These are phyloP conservation scores for Liparis tanakae DNA, from an alignment of 2,797 vertebrate species.

Conservation along the genomic window DNA sequence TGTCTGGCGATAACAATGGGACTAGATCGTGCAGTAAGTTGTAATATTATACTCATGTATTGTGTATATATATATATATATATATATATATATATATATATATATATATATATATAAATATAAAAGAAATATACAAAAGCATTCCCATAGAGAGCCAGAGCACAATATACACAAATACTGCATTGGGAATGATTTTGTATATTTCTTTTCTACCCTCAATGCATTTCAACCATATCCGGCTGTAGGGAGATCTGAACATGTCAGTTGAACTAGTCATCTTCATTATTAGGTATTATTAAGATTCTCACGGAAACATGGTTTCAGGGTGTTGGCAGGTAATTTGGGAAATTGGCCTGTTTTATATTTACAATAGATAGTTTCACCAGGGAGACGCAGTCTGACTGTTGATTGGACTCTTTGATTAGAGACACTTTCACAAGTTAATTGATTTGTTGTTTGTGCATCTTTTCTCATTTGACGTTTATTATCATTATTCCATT, in stretches of 20 bases:
- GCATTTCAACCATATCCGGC: neutral
- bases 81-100: too few species aligned
- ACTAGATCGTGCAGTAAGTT: neutral
- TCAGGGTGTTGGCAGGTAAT: neutral
- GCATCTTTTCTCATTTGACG: conserved; percentile 1
- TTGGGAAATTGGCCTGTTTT: conserved; percentile 10
- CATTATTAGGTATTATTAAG: neutral
- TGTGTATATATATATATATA: too few species aligned
- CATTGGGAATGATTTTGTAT: neutral
- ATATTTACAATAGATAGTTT: conserved; percentile 17
- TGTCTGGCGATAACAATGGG: neutral
- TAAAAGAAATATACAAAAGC: too few species aligned
- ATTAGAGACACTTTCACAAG: neutral
- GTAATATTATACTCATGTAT: neutral
- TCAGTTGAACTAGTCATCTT: neutral
- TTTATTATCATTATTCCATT: neutral
- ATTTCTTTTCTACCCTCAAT: neutral
- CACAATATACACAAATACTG: too few species aligned
- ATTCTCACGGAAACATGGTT: conserved; percentile 9
- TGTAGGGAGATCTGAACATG: neutral
- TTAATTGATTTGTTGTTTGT: conserved; percentile 23
- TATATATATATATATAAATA: neutral
- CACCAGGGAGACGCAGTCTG: too few species aligned
- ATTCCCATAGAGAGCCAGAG: too few species aligned
- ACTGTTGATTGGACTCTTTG: too few species aligned